phyloP scores from a whole-genome alignment of 2,113 vertebrate genomes.

The Nannospalax galili region DNA sequence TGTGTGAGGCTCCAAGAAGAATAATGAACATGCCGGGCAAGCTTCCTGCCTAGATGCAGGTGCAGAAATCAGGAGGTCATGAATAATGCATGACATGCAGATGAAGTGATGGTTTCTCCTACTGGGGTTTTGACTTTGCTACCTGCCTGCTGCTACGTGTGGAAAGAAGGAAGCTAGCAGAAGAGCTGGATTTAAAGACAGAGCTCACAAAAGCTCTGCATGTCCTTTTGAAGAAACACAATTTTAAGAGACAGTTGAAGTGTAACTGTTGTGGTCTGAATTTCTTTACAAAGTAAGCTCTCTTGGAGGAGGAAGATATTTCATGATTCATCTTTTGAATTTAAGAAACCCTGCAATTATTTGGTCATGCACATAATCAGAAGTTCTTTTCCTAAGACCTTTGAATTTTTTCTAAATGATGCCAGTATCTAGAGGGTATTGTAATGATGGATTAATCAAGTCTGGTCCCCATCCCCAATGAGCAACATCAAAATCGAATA shows the following conservation, averaged over 20 bases:
- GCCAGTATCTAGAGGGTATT: slow-evolving; percentile 10
- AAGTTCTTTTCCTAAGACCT: slow-evolving; percentile 13
- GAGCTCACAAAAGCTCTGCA: slow-evolving; percentile 26
- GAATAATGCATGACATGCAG: slow-evolving; percentile 88
- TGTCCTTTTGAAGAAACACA: slow-evolving; percentile 64
- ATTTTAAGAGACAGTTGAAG: slow-evolving; percentile 41
- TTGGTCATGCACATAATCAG: neutral
- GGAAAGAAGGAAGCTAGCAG: slow-evolving; percentile 56
- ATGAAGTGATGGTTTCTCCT: slow-evolving; percentile 82
- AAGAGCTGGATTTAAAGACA: slow-evolving; percentile 67
- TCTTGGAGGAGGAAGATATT: slow-evolving; percentile 45
- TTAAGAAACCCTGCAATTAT: slow-evolving; percentile 63
- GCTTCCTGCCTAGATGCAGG: slow-evolving; percentile 87
- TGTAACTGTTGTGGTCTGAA: slow-evolving; percentile 49
- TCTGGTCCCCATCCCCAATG: neutral
- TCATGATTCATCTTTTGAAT: slow-evolving; percentile 55
- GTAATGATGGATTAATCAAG: neutral
- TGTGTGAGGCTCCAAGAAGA: slow-evolving; percentile 80
- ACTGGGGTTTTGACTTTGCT: slow-evolving; percentile 80
- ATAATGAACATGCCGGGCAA: slow-evolving; percentile 81
- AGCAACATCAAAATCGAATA: neutral
- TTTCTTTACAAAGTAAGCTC: slow-evolving; percentile 64
- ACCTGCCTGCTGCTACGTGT: slow-evolving; percentile 81
- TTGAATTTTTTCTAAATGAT: slow-evolving; percentile 39
- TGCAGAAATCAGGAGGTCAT: slow-evolving; percentile 86